Evolutionary conservation across 35 echinoderm and acorn worm genomes (phyloP).

Genomic region (Anneissia japonica): DNA sequence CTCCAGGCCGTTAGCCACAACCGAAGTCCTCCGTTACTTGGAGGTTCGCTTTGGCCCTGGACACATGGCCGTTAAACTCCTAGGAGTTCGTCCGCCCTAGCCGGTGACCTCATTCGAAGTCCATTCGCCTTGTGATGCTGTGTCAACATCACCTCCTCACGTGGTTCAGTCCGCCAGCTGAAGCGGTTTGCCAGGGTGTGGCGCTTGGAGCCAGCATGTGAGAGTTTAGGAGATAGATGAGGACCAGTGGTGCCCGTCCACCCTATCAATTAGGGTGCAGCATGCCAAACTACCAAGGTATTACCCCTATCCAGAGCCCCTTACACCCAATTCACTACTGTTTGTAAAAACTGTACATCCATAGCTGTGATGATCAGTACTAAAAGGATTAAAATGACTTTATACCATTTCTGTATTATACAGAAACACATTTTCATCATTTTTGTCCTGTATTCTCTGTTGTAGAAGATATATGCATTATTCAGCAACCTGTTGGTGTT

Average conservation of each 20-base stretch:
- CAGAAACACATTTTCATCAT: background rate
- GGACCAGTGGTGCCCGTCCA: constrained; percentile 52
- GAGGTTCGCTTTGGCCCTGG: constrained; percentile 38
- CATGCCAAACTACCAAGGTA: background rate
- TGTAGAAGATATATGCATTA: constrained; percentile 44
- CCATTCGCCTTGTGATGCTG: constrained; percentile 50
- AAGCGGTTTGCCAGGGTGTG: constrained; percentile 46
- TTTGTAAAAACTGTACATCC: too few relatives aligned
- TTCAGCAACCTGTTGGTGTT: constrained; percentile 29
- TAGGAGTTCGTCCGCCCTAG: constrained; percentile 23
- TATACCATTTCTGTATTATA: too few relatives aligned
- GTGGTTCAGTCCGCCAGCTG: constrained; percentile 53
- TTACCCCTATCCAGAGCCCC: background rate
- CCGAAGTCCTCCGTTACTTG: constrained; percentile 27
- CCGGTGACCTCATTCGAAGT: constrained; percentile 2
- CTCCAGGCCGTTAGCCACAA: constrained; percentile 45
- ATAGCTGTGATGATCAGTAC: too few relatives aligned
- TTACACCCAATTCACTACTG: too few relatives aligned
- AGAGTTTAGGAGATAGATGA: constrained; percentile 61
- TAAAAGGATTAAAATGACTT: too few relatives aligned
- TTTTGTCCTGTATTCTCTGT: background rate
- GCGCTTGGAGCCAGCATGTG: constrained; percentile 51
- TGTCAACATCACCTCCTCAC: constrained; percentile 50
- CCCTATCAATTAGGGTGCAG: constrained; percentile 9
- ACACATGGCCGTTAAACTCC: constrained; percentile 39